Base-by-base conservation (phyloP, 2,888 invertebrate genomes). In the Phlogophora meticulosa region DNA sequence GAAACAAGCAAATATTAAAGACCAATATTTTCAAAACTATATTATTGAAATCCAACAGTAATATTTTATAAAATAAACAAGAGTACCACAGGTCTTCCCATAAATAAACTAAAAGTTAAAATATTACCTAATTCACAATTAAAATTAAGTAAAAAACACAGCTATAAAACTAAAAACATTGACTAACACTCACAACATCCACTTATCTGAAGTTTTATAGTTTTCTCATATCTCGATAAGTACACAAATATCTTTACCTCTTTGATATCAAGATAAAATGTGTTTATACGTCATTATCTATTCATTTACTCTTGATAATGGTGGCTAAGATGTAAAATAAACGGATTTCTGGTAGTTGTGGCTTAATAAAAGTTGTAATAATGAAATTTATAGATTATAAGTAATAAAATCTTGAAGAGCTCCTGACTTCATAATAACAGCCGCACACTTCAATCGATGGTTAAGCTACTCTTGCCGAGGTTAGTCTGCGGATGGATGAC, bases 101-200 rank as follows among this genome's bases (percentile, higher is more conserved):
- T 13, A 15, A 32, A 32, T 17, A 20, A 15, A 32, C 15, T 24
- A 4, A 10, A n/a, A n/a, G 10, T 36, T 1, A n/a, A 24, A 5
- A 11, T 57, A 32, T n/a, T n/a, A 58, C 11, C 34, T 34, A 46
- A 57, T 70, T 13, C 32, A 22, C 11, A 32, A 57, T 61, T 61
- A 61, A 60, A 75, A 76, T 71, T 46, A 60, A 76, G 49, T 48
- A 58, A 65, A 66, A 52, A 77, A 59, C 17, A 60, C 10, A 43
- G 9, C 34, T 22, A 67, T 77, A 58, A 67, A 79, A 56, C 13
- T 40, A 46, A 48, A 57, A 67, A 63, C 46, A 57, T 48, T 52
- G 32, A 59, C 36, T 38, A 49, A 56, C 45, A 67, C 36, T 63
- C 56, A 55, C 46, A 49, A 67, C 51, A 61, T 40, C 24, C 15